Evolutionary conservation across 2,888 invertebrate genomes (phyloP).

Genomic region (Drosophila pseudotakahashii): DNA sequence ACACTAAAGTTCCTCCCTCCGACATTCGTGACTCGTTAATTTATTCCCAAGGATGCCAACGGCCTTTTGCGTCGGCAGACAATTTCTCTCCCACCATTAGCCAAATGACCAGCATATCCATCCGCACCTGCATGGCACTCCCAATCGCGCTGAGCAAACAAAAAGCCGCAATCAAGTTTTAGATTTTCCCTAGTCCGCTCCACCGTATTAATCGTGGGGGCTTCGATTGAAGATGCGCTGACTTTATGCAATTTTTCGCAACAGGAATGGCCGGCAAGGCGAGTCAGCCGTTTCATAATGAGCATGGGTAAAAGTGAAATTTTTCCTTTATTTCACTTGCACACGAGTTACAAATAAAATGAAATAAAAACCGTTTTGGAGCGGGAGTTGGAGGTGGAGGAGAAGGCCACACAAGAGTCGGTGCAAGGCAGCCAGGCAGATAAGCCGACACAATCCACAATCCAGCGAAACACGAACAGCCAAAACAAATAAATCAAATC

Average conservation of each 20-base stretch:
- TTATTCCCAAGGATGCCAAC: slow-evolving; percentile 15
- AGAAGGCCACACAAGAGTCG: slow-evolving; percentile 47
- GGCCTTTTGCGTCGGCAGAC: slow-evolving; percentile 16
- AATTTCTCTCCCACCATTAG: slow-evolving; percentile 50
- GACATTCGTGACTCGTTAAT: slow-evolving; percentile 1
- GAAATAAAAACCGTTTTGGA: slow-evolving; percentile 47
- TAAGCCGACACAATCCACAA: slow-evolving; percentile 36
- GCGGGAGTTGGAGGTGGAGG: slow-evolving; percentile 2
- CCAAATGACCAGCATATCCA: slow-evolving; percentile 48
- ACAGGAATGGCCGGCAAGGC: slow-evolving; percentile 61
- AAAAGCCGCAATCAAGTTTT: slow-evolving; percentile 55
- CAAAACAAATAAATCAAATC: slow-evolving; percentile 75
- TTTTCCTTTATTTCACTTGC: slow-evolving; percentile 39
- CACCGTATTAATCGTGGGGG: slow-evolving; percentile 10
- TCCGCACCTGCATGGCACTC: slow-evolving; percentile 65
- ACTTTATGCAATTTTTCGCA: slow-evolving; percentile 67
- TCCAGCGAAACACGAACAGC: slow-evolving; percentile 57
- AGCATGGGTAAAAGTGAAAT: slow-evolving; percentile 67
- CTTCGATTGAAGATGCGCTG: slow-evolving; percentile 64
- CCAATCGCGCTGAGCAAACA: slow-evolving; percentile 38
- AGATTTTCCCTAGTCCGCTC: slow-evolving; percentile 36
- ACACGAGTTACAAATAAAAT: slow-evolving; percentile 38
- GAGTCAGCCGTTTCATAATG: slow-evolving; percentile 66
- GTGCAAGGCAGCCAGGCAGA: slow-evolving; percentile 49
- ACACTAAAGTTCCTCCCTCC: background rate